Base-by-base conservation (phyloP, 2,888 invertebrate species). In the Drosophila paranaensis region DNA sequence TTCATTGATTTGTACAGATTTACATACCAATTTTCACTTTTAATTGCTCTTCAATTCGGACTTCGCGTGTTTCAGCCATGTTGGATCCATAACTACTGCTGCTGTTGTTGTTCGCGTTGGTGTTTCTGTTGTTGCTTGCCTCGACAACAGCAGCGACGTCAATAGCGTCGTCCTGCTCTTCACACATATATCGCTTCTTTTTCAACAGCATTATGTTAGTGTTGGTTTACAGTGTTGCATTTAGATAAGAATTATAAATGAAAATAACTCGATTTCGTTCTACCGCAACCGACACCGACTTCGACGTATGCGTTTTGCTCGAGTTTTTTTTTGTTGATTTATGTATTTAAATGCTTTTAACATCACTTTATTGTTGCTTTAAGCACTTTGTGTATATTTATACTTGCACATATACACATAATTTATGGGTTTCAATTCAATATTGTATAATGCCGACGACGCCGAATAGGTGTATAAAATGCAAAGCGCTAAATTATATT, bases 21-120 rank as follows among this genome's bases (percentile, higher is more conserved):
- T 93, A 95, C 96, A 94, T 95, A 97, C 97, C 97, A 93, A 97
- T 97, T 96, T 97, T 97, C 93, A 97, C 97, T 95, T 96, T 97
- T 94, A 97, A 95, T 94, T 97, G 96, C 95, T 97, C 97, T 94
- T 97, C 97, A 93, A 97, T 95, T 95, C 97, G 95, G 82, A 97
- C 97, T 95, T 96, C 95, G 95, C 96, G 96, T 95, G 95, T 95
- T 94, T 96, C 96, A 95, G 97, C 97, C 97, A 97, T 97, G 95
- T 96, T 97, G 95, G 95, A 95, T 96, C 96, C 96, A 96, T 96
- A 95, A 95, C 95, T 91, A 91, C 88, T 89, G 76, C 77, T 73
- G 77, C 75, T 82, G 82, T 71, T 81, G 79, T 71, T 82, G 80
- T 77, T 81, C 77, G 71, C 74, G 82, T 66, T 82, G 75, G 77